Percentiles rank a stretch among this genome's conserved stretches.
Evolutionary conservation across 2,797 vertebrate genomes (phyloP).

Genomic region (Trichosurus vulpecula): DNA sequence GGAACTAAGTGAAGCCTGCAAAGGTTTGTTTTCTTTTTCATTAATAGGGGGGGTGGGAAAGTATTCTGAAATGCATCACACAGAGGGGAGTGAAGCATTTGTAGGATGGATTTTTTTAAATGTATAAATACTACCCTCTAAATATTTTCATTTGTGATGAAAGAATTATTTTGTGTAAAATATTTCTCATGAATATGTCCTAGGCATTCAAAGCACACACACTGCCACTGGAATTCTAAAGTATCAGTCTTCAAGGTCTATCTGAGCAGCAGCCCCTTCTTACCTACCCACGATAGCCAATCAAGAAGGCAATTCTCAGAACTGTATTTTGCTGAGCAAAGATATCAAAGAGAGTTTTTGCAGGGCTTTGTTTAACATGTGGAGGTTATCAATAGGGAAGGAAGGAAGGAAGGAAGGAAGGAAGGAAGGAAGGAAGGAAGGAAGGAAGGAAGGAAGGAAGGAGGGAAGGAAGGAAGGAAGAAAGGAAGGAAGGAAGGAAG

Average conservation of each 20-base stretch:
- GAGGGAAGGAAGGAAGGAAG: too few relatives aligned
- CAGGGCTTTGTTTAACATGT: slow-evolving; percentile 53
- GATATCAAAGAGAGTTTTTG: slow-evolving; percentile 70
- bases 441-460: background rate
- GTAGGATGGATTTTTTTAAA: slow-evolving; percentile 47
- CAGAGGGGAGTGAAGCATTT: slow-evolving; percentile 23
- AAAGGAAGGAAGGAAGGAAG: too few relatives aligned
- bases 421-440: too few relatives aligned
- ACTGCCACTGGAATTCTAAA: slow-evolving; percentile 72
- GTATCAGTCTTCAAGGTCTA: slow-evolving; percentile 45
- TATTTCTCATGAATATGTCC: slow-evolving; percentile 56
- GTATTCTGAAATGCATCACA: slow-evolving; percentile 43
- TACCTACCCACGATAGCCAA: slow-evolving; percentile 69
- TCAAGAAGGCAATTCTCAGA: slow-evolving; percentile 77
- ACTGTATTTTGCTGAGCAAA: slow-evolving; percentile 67
- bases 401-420: background rate
- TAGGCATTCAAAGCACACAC: slow-evolving; percentile 60
- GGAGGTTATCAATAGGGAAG: background rate
- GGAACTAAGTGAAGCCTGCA: slow-evolving; percentile 70
- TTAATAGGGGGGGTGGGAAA: slow-evolving; percentile 63
- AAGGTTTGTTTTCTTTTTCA: slow-evolving; percentile 71
- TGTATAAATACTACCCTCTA: slow-evolving; percentile 58
- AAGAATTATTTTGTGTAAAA: slow-evolving; percentile 52
- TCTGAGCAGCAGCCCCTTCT: slow-evolving; percentile 62
- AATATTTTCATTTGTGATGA: slow-evolving; percentile 71